Percentiles rank a stretch among this genome's conserved stretches.
These are phyloP conservation scores for Acanthosepion lycidas DNA, from an alignment of 2,888 invertebrate species.

Conservation along the genomic window DNA sequence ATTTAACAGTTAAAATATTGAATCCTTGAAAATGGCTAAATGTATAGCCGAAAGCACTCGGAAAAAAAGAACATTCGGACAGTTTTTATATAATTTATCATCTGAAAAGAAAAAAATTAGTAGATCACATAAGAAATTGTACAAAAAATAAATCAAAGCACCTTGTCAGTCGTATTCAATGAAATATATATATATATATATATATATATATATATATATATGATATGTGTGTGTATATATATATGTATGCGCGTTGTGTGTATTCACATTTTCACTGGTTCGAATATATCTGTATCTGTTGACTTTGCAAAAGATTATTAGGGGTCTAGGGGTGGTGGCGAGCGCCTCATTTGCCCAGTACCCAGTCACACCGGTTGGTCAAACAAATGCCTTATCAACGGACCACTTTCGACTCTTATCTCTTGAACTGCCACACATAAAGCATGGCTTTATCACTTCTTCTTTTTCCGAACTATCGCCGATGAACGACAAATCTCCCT, in stretches of 20 bases:
- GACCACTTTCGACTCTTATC: conserved; percentile 17
- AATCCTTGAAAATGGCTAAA: too few relatives aligned
- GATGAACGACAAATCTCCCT: not conserved
- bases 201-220: too few relatives aligned
- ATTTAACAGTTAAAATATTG: too few relatives aligned
- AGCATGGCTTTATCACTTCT: not conserved
- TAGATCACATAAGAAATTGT: too few relatives aligned
- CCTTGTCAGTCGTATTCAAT: too few relatives aligned
- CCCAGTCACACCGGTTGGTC: not conserved
- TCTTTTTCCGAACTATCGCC: not conserved
- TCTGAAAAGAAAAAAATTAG: too few relatives aligned
- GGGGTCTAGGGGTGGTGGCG: not conserved
- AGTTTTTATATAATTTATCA: too few relatives aligned
- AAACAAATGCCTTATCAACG: not conserved
- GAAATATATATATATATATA: too few relatives aligned
- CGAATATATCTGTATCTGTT: not conserved
- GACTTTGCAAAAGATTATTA: not conserved
- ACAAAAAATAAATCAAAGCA: too few relatives aligned
- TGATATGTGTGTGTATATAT: not conserved
- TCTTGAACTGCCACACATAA: not conserved
- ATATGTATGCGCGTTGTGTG: not conserved
- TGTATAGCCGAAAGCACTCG: too few relatives aligned
- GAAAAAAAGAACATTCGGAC: too few relatives aligned
- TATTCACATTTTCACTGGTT: too few relatives aligned
- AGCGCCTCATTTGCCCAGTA: not conserved